Evolutionary conservation across 1,140 invertebrate species (phyloP).

Genomic region (Bilobella aurantiaca): DNA sequence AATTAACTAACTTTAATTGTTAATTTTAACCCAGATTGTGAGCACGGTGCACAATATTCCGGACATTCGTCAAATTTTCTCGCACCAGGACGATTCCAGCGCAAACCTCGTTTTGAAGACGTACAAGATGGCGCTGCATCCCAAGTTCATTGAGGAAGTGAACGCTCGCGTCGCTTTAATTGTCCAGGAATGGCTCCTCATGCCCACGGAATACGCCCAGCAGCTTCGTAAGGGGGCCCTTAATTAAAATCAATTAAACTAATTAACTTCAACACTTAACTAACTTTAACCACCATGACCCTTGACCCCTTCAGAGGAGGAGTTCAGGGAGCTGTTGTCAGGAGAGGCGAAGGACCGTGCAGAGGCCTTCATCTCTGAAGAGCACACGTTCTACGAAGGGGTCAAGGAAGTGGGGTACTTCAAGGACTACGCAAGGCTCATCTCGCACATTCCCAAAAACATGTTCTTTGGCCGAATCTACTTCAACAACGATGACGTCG

Average conservation of each 20-base stretch:
- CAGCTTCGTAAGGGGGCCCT: conserved; percentile 23
- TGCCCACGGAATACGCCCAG: conserved; percentile 12
- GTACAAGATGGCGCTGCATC: conserved; percentile 7
- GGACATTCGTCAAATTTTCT: conserved; percentile 10
- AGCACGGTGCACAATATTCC: conserved; percentile 21
- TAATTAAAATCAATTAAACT: too few relatives aligned
- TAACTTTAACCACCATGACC: too few relatives aligned
- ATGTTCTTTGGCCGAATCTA: conserved; percentile 19
- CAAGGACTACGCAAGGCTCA: conserved; percentile 18
- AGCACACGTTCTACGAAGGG: conserved; percentile 25
- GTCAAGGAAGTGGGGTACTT: conserved; percentile 23
- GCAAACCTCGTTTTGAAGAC: neutral
- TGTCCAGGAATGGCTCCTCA: conserved; percentile 19
- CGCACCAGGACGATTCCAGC: neutral
- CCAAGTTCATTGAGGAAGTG: conserved; percentile 15
- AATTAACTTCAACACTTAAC: too few relatives aligned
- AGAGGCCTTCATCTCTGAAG: conserved; percentile 13
- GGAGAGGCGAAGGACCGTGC: conserved; percentile 23
- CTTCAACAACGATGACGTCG: conserved; percentile 31
- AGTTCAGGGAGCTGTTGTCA: conserved; percentile 22
- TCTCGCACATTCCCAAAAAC: conserved; percentile 26
- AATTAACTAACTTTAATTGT: neutral
- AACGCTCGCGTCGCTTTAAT: conserved; percentile 14
- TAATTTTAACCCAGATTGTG: conserved; percentile 4
- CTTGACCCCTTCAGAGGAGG: conserved; percentile 18